A percentile compares a stretch with the other conserved stretches of the same genome.
Evolutionary conservation across 2,113 vertebrate genomes (phyloP).

Genomic region (Promerops cafer): DNA sequence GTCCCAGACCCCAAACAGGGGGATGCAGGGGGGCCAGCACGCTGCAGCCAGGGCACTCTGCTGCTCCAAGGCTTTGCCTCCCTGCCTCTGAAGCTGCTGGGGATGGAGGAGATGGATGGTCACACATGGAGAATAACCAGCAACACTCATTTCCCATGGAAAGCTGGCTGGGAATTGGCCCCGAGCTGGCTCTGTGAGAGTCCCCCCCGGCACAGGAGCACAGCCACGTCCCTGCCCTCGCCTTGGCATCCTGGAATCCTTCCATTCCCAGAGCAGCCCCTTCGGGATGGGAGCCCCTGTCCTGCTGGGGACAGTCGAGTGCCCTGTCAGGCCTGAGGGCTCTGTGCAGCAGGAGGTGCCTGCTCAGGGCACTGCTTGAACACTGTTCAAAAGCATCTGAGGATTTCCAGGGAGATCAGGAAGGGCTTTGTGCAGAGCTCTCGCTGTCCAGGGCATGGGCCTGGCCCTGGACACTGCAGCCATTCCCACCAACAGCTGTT

Average conservation of each 20-base stretch:
- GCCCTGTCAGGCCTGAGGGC: background rate
- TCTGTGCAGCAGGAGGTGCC: background rate
- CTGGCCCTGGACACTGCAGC: background rate
- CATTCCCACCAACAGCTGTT: background rate
- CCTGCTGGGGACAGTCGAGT: background rate
- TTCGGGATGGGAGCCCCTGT: background rate
- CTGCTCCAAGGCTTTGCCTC: background rate
- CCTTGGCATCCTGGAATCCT: background rate
- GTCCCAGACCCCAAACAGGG: background rate
- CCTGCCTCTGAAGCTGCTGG: background rate
- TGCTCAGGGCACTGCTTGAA: background rate
- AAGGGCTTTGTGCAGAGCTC: background rate
- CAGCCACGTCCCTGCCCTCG: too few relatives aligned
- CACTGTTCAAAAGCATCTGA: background rate
- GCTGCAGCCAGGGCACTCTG: background rate
- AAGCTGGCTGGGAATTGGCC: background rate
- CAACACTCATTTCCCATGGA: background rate
- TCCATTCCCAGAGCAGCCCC: background rate
- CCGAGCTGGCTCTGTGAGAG: background rate
- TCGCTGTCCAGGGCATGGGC: too few relatives aligned
- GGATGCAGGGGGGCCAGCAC: too few relatives aligned
- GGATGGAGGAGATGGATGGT: accelerated
- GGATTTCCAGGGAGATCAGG: background rate
- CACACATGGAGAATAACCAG: accelerated
- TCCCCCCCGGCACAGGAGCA: background rate